phyloP scores from a whole-genome alignment of 2,888 invertebrate genomes.

The Eretmocerus hayati region DNA sequence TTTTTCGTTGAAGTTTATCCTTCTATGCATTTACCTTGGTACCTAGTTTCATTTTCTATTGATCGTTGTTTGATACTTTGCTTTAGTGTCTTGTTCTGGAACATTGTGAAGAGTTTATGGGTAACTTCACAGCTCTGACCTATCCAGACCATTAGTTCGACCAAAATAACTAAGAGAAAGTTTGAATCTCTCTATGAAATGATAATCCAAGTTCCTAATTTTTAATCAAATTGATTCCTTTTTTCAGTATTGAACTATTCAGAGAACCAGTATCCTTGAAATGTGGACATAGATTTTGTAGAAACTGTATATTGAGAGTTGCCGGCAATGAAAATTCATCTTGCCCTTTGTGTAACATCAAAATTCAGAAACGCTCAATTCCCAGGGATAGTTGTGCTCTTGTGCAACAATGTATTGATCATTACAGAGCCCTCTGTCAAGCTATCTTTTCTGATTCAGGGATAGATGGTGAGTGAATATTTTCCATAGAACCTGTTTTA shows the following conservation, averaged over 20 bases:
- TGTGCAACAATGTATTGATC: conserved; percentile 17
- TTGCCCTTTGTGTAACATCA: conserved; percentile 32
- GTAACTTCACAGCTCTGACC: too few relatives aligned
- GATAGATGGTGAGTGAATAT: conserved; percentile 28
- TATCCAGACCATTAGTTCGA: too few relatives aligned
- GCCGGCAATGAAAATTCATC: conserved; percentile 18
- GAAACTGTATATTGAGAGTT: conserved; percentile 26
- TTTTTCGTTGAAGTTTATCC: background rate
- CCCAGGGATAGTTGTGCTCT: conserved; percentile 21
- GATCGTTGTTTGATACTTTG: background rate
- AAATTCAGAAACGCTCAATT: conserved; percentile 27
- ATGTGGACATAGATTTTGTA: conserved; percentile 35
- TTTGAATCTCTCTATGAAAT: background rate
- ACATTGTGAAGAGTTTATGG: background rate
- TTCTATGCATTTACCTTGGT: background rate
- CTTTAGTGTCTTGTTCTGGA: background rate
- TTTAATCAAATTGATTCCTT: background rate
- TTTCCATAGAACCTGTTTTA: too few relatives aligned
- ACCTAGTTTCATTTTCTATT: too few relatives aligned
- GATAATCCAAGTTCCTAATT: too few relatives aligned
- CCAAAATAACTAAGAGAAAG: too few relatives aligned
- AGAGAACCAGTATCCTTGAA: conserved; percentile 26
- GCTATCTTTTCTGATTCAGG: conserved; percentile 27
- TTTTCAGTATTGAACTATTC: conserved; percentile 29
- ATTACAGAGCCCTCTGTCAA: conserved; percentile 19